Conservation (phyloP, 2,888 invertebrate species). For the Ennomos quercinarius region DNA sequence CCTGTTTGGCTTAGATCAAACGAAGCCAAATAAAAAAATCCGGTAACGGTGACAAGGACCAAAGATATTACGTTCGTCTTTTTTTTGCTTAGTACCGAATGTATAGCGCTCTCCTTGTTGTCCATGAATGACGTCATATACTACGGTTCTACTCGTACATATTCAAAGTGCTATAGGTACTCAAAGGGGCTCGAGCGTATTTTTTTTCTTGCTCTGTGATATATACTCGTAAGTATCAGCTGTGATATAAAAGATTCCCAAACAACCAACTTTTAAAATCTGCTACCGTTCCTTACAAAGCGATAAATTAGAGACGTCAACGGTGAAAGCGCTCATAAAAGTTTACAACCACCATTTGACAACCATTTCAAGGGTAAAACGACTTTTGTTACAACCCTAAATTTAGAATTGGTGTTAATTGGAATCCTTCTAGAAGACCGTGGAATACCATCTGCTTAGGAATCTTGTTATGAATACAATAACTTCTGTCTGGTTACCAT, state of each 20-base stretch:
- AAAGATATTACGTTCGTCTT: too few species aligned
- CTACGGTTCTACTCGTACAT: too few species aligned
- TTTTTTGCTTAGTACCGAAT: too few species aligned
- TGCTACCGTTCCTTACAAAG: conserved; percentile 9
- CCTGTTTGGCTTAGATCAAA: too few species aligned
- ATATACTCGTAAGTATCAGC: too few species aligned
- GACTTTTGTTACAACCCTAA: conserved; percentile 16
- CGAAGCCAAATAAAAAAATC: too few species aligned
- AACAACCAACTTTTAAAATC: neutral
- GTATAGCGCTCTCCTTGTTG: too few species aligned
- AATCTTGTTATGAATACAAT: conserved; percentile 33
- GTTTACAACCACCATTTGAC: conserved; percentile 26
- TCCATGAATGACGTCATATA: too few species aligned
- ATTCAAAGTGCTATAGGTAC: too few species aligned
- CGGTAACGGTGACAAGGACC: too few species aligned
- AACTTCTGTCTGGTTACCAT: conserved; percentile 21
- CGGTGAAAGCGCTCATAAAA: conserved; percentile 20
- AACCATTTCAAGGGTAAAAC: conserved; percentile 21
- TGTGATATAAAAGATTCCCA: neutral
- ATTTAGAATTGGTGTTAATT: conserved; percentile 22
- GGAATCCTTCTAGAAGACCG: conserved; percentile 17
- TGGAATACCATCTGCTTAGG: conserved; percentile 14
- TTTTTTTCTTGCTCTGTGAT: too few species aligned
- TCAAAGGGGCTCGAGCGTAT: too few species aligned
- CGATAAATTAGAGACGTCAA: conserved; percentile 18